These are phyloP conservation scores for Neodiprion fabricii DNA, from an alignment of 1,140 invertebrate genomes.

Conservation along the genomic window DNA sequence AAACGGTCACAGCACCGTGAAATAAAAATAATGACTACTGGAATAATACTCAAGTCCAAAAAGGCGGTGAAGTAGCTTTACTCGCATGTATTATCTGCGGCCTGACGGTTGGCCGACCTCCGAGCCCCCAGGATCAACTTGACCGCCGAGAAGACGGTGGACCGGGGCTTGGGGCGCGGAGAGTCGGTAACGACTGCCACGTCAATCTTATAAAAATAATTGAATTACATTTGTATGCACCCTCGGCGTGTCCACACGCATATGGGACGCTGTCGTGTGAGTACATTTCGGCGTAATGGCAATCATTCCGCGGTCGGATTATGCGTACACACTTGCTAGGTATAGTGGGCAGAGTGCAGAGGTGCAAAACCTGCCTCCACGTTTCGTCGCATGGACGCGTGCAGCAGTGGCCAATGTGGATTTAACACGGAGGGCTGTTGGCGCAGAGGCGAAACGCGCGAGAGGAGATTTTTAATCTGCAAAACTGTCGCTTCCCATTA, in stretches of 20 bases:
- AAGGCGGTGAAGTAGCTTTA: background rate
- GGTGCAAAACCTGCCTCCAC: too few relatives aligned
- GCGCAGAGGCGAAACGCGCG: background rate
- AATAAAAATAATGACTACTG: background rate
- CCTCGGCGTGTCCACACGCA: background rate
- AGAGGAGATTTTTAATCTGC: background rate
- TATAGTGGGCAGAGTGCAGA: background rate
- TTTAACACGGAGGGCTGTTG: too few relatives aligned
- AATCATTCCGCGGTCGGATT: constrained; percentile 5
- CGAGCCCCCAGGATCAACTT: background rate
- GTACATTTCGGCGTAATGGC: constrained; percentile 13
- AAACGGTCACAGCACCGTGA: background rate
- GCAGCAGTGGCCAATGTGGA: too few relatives aligned
- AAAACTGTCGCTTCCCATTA: background rate
- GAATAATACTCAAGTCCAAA: background rate
- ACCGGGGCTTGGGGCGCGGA: background rate
- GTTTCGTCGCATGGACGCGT: too few relatives aligned
- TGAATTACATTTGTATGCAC: constrained; percentile 12
- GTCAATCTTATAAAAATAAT: constrained; percentile 17
- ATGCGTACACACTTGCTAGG: background rate
- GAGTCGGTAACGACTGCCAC: constrained; percentile 10
- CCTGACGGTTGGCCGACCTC: background rate
- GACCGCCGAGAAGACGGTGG: background rate
- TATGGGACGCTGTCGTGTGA: background rate
- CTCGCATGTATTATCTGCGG: background rate